Evolutionary conservation across 2,888 invertebrate species (phyloP).

Genomic region (Phalera bucephala): DNA sequence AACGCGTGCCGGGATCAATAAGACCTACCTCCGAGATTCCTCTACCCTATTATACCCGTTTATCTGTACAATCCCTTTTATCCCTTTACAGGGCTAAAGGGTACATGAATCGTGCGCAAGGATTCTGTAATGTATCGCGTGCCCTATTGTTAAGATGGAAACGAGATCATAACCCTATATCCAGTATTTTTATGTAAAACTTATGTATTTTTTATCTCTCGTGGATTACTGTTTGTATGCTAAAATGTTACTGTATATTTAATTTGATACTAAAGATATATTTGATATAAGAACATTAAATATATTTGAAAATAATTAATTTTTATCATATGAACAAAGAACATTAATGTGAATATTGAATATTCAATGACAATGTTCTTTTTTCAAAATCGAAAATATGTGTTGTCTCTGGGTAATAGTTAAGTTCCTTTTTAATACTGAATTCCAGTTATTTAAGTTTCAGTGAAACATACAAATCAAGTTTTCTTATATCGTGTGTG

Average conservation of each 20-base stretch:
- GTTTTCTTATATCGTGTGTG: constrained; percentile 38
- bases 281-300: no score
- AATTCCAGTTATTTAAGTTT: constrained; percentile 21
- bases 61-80: constrained; percentile 69
- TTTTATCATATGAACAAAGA: no score
- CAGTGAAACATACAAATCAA: constrained; percentile 42
- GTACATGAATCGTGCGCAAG: constrained; percentile 72
- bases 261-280: no score
- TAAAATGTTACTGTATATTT: no score
- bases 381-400: no score
- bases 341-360: no score
- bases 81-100: constrained; percentile 66
- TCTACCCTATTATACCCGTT: constrained; percentile 54
- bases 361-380: no score
- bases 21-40: constrained; percentile 60
- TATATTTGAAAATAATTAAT: no score
- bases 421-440: constrained; percentile 8
- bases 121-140: constrained; percentile 76
- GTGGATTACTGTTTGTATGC: constrained; percentile 13
- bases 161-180: constrained; percentile 60
- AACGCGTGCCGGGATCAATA: constrained; percentile 76
- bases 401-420: no score
- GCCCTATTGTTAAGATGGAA: constrained; percentile 65
- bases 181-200: constrained; percentile 38
- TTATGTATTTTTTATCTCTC: constrained; percentile 27